A percentile compares a stretch with the other conserved stretches of the same genome.
phyloP scores from a whole-genome alignment of 1,140 invertebrate species.

The Oncopodura yosiiana region DNA sequence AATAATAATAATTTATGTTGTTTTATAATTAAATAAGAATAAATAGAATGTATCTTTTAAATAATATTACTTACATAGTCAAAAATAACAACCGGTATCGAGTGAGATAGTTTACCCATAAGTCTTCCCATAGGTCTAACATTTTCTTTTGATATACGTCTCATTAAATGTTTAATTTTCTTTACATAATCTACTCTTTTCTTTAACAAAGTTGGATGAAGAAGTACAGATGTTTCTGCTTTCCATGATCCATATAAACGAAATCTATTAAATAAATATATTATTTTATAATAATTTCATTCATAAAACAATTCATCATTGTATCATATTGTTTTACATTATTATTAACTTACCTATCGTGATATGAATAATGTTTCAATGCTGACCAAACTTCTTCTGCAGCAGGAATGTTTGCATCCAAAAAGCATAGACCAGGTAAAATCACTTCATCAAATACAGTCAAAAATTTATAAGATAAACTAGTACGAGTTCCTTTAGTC shows the following conservation, averaged over 20 bases:
- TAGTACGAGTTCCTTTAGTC: slow-evolving; percentile 27
- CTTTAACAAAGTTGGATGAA: slow-evolving; percentile 70
- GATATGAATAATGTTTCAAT: slow-evolving; percentile 83
- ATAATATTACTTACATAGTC: slow-evolving; percentile 66
- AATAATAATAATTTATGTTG: slow-evolving; percentile 19
- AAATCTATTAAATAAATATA: slow-evolving; percentile 51
- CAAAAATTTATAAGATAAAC: slow-evolving; percentile 62
- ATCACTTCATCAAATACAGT: slow-evolving; percentile 76
- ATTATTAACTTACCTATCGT: slow-evolving; percentile 54
- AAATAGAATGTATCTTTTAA: neutral
- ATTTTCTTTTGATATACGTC: slow-evolving; percentile 95
- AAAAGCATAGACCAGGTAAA: slow-evolving; percentile 77
- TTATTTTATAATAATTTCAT: neutral
- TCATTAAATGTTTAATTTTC: slow-evolving; percentile 92
- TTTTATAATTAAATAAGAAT: slow-evolving; percentile 3
- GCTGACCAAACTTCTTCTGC: slow-evolving; percentile 92
- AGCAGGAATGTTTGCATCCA: slow-evolving; percentile 89
- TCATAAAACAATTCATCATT: neutral
- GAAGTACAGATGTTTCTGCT: slow-evolving; percentile 62
- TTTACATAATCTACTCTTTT: slow-evolving; percentile 76
- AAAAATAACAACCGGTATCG: slow-evolving; percentile 86
- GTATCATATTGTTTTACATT: neutral
- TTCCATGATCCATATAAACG: slow-evolving; percentile 90
- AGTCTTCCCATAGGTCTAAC: slow-evolving; percentile 91
- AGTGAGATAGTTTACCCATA: slow-evolving; percentile 93